These are phyloP conservation scores for Orthosia incerta DNA, from an alignment of 2,888 invertebrate genomes.

Conservation along the genomic window DNA sequence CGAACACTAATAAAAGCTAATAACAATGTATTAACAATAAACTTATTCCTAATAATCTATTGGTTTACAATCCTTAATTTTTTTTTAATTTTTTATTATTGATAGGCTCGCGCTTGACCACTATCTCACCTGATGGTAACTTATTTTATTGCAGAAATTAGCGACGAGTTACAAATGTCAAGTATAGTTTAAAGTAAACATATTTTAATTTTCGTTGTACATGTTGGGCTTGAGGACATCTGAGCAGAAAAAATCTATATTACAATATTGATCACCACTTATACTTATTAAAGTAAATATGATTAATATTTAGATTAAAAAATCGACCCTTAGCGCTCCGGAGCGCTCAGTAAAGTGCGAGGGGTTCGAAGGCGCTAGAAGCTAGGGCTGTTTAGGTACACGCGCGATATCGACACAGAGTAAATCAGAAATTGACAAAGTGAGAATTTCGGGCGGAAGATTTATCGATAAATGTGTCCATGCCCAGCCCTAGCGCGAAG, in stretches of 20 bases:
- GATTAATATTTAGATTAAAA: neutral
- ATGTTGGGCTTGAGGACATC: neutral
- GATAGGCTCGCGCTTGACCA: too few species aligned
- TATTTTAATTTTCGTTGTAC: neutral
- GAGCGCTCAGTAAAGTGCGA: neutral
- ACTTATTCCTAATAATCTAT: neutral
- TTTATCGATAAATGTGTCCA: constrained; percentile 2
- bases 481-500: constrained; percentile 1
- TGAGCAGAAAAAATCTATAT: too few species aligned
- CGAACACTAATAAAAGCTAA: constrained; percentile 5
- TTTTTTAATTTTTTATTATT: too few species aligned
- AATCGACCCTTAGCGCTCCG: neutral
- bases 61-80: neutral
- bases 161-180: neutral
- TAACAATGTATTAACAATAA: too few species aligned
- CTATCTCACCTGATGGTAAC: too few species aligned
- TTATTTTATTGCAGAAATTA: neutral
- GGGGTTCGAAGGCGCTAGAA: neutral
- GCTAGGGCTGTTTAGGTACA: constrained; percentile 5
- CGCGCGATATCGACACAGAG: neutral
- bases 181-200: constrained; percentile 3
- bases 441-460: neutral
- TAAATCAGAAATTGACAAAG: neutral
- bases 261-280: constrained; percentile 2
- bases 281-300: neutral